These are phyloP conservation scores for Gambusia affinis DNA, from an alignment of 2,113 vertebrate genomes.

Conservation along the genomic window DNA sequence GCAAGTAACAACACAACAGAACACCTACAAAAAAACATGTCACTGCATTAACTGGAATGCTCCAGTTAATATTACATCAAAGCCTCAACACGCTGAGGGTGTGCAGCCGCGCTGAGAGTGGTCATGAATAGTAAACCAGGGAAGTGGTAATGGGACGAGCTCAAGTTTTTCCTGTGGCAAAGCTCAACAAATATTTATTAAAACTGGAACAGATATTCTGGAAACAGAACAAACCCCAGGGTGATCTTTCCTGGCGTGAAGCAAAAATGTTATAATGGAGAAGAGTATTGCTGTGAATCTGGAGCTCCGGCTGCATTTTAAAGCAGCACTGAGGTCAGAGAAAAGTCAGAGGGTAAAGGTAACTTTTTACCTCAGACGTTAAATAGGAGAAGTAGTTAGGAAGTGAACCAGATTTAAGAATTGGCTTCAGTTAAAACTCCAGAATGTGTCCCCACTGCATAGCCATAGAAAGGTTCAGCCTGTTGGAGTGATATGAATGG, in stretches of 20 bases:
- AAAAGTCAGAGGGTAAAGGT: slow-evolving; percentile 55
- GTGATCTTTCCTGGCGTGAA: slow-evolving; percentile 52
- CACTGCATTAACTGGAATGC: slow-evolving; percentile 71
- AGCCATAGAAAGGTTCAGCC: slow-evolving; percentile 69
- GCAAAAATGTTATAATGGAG: slow-evolving; percentile 42
- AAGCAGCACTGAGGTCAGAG: slow-evolving; percentile 43
- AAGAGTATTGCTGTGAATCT: slow-evolving; percentile 72
- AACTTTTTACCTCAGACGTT: slow-evolving; percentile 38
- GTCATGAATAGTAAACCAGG: slow-evolving; percentile 63
- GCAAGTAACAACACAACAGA: slow-evolving; percentile 67
- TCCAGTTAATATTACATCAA: slow-evolving; percentile 67
- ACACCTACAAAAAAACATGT: slow-evolving; percentile 66
- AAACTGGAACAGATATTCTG: slow-evolving; percentile 56
- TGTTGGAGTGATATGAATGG: slow-evolving; percentile 57
- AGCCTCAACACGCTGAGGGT: slow-evolving; percentile 57
- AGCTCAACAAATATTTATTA: slow-evolving; percentile 54
- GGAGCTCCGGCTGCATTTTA: slow-evolving; percentile 34
- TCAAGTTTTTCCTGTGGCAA: slow-evolving; percentile 59
- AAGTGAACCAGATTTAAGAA: slow-evolving; percentile 29
- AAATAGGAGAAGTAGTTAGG: too few species aligned
- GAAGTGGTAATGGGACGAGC: slow-evolving; percentile 56
- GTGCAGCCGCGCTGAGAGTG: slow-evolving; percentile 54
- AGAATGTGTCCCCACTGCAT: slow-evolving; percentile 57
- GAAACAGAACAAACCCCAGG: slow-evolving; percentile 50
- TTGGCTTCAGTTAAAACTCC: slow-evolving; percentile 37